A percentile compares a stretch with the other conserved stretches of the same genome.
phyloP scores from a whole-genome alignment of 92 coral and sea anemone genomes.

The Epizoanthus stellaris region DNA sequence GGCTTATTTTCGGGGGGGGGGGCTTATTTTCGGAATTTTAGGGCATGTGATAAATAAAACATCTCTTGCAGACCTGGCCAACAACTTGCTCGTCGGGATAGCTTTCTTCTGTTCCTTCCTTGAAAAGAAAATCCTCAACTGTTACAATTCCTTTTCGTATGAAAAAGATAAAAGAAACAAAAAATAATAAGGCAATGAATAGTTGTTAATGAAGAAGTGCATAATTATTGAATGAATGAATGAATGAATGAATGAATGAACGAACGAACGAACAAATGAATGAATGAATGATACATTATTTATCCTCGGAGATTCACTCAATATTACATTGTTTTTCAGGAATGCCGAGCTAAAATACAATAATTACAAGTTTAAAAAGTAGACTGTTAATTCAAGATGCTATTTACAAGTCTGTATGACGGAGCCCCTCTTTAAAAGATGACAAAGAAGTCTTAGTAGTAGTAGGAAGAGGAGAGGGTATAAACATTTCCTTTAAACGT shows the following conservation, averaged over 20 bases:
- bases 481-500: neutral
- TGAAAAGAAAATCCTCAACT: conserved; percentile 65
- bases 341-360: too few relatives aligned
- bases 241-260: too few relatives aligned
- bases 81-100: conserved; percentile 62
- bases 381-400: neutral
- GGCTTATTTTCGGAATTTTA: too few relatives aligned
- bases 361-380: neutral
- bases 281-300: too few relatives aligned
- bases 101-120: conserved; percentile 37
- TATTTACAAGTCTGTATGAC: neutral
- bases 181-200: neutral
- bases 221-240: neutral
- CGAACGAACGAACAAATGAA: too few relatives aligned
- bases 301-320: too few relatives aligned
- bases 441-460: neutral
- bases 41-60: neutral
- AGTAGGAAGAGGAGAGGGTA: neutral
- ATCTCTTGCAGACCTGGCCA: conserved; percentile 47
- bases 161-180: neutral
- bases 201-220: neutral
- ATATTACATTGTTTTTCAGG: too few relatives aligned
- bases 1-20: too few relatives aligned
- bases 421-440: too few relatives aligned
- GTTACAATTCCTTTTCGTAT: conserved; percentile 66